A percentile compares a stretch with the other conserved stretches of the same genome.
Conservation (phyloP, 2,113 vertebrate genomes). For the Genyomyrus donnyi region DNA sequence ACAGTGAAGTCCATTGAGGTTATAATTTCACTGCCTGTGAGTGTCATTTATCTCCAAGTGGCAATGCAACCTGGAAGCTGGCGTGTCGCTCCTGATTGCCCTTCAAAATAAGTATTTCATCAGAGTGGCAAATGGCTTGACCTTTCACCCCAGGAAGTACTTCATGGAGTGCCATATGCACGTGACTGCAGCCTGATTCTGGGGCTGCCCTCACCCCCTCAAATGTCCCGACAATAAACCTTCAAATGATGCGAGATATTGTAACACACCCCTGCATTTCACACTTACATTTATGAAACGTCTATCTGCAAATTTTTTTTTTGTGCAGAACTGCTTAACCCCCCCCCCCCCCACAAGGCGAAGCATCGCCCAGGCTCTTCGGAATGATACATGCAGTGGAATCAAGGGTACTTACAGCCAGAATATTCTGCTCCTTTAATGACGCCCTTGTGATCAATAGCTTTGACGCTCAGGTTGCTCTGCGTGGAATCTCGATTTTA, state of each 20-base stretch:
- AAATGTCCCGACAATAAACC: not conserved
- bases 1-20: not conserved
- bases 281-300: not conserved
- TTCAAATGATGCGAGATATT: not conserved
- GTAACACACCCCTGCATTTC: not conserved
- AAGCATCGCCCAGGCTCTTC: not conserved
- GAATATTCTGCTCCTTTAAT: not conserved
- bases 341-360: not conserved
- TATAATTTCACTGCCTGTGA: not conserved
- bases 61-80: not conserved
- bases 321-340: not conserved
- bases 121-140: not conserved
- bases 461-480: not conserved
- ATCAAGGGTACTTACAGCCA: not conserved
- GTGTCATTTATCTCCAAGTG: not conserved
- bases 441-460: not conserved
- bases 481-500: not conserved
- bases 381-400: not conserved
- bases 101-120: not conserved
- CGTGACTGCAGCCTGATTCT: not conserved
- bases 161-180: not conserved
- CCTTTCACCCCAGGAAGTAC: not conserved
- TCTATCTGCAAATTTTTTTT: not conserved
- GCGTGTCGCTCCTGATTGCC: not conserved
- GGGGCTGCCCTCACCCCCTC: not conserved